Evolutionary conservation across 2,113 vertebrate genomes (phyloP), one percentile per base, ranked within the genome.

Genomic region (Nothoprocta pentlandii): DNA sequence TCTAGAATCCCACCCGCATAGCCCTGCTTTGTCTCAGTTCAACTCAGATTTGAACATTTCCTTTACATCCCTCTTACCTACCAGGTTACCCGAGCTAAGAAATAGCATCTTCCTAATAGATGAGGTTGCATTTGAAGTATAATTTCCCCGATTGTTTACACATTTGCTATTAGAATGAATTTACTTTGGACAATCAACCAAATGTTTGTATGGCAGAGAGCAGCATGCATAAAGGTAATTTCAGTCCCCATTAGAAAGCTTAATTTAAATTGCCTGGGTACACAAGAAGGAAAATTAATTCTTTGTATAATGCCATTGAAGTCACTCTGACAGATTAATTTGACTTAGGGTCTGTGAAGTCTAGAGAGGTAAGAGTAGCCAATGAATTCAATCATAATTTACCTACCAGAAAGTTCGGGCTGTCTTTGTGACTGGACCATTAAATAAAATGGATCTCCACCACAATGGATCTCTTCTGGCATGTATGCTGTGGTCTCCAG

Each of bases 11-110:
- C 53, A 22, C 7, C 12, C 22, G 30, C 16, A 83, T 21, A 83
- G 64, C 26, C 36, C 64, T 68, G 47, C 15, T 68, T 34, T 13
- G 22, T 6, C 19, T 2, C 26, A 67, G 44, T 9, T 76, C 19
- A 41, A 0, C 3, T 7, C 46, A 12, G 15, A 28, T 1, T 23
- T 14, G 12, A 49, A 36, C 12, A 44, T 12, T 30, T 73, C 14
- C 20, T 77, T 36, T 46, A 36, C 28, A 16, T 64, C 11, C 28
- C 13, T 21, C 32, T 69, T 14, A 23, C 4, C n/a, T 20, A 36
- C 6, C 22, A 54, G 75, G 26, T 41, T 14, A 49, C 5, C 51
- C 30, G 39, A 78, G 54, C 10, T 15, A 30, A 54, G 42, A 81
- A 91, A 63, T 58, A 56, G 54, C 28, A 58, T 56, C 54, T 56